Percentiles rank a stretch among this genome's conserved stretches.
phyloP scores from a whole-genome alignment of 1,140 invertebrate species.

The Bathynomus jamesi region DNA sequence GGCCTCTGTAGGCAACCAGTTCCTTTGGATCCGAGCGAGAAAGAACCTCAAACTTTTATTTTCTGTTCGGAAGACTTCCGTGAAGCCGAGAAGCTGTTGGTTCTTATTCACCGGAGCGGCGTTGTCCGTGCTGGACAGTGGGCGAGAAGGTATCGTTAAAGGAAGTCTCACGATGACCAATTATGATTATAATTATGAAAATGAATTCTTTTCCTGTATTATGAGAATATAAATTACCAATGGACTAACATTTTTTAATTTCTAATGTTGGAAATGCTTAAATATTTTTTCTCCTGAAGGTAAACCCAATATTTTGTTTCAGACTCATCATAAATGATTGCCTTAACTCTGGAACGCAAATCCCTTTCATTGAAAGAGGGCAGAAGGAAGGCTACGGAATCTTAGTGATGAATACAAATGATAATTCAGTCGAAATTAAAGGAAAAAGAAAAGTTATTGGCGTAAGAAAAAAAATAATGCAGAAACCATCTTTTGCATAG shows the following conservation, averaged over 20 bases:
- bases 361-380: slow-evolving; percentile 63
- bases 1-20: slow-evolving; percentile 4
- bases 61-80: slow-evolving; percentile 54
- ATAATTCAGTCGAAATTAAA: slow-evolving; percentile 21
- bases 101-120: slow-evolving; percentile 69
- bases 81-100: slow-evolving; percentile 54
- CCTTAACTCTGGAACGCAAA: slow-evolving; percentile 61
- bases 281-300: neutral
- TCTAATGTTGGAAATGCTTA: slow-evolving; percentile 7
- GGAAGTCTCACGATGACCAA: neutral
- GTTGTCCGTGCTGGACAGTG: slow-evolving; percentile 72
- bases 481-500: no score
- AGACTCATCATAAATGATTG: slow-evolving; percentile 71
- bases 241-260: neutral
- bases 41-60: slow-evolving; percentile 53
- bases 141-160: slow-evolving; percentile 52
- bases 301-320: slow-evolving; percentile 41
- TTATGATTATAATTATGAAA: no score
- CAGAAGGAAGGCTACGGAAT: slow-evolving; percentile 58
- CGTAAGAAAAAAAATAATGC: no score
- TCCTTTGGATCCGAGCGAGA: slow-evolving; percentile 41
- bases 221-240: no score
- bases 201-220: neutral
- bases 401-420: slow-evolving; percentile 63
- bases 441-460: no score